Evolutionary conservation across 2,888 invertebrate species (phyloP).

Genomic region (Drosophila eohydei): DNA sequence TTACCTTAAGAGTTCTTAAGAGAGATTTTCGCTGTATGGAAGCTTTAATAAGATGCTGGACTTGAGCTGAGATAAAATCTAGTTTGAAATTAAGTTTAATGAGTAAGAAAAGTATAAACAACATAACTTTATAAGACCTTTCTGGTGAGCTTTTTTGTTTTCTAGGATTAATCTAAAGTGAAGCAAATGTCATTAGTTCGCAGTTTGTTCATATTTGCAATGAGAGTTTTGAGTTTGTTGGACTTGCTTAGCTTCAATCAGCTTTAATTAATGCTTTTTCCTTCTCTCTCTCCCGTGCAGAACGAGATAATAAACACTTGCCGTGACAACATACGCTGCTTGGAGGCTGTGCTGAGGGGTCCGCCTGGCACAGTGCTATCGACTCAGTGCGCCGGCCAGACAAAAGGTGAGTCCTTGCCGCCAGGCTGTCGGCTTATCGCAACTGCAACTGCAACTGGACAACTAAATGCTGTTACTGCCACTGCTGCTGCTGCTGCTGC

Average conservation of each 20-base stretch:
- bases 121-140: too few species aligned
- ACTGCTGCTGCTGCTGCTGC: slow-evolving; percentile 10
- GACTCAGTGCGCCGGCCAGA: slow-evolving; percentile 86
- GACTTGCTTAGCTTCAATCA: not conserved
- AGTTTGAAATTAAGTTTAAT: too few species aligned
- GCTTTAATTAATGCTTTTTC: not conserved
- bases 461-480: slow-evolving; percentile 6
- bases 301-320: slow-evolving; percentile 94
- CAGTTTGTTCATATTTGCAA: not conserved
- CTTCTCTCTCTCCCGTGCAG: slow-evolving; percentile 85
- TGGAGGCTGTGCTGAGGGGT: slow-evolving; percentile 89
- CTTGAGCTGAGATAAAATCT: too few species aligned
- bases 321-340: slow-evolving; percentile 93
- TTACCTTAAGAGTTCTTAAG: too few species aligned
- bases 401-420: slow-evolving; percentile 86
- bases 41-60: too few species aligned
- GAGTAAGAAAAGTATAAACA: too few species aligned
- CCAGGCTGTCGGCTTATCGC: slow-evolving; percentile 35
- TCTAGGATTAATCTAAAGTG: too few species aligned
- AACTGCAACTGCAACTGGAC: slow-evolving; percentile 5
- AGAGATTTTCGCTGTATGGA: too few species aligned
- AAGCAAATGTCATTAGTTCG: too few species aligned
- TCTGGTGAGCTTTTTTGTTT: too few species aligned
- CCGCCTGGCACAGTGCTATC: slow-evolving; percentile 86
- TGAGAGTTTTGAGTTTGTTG: not conserved